These are phyloP conservation scores for Aeoliscus strigatus DNA, from an alignment of 2,797 vertebrate species.

Conservation along the genomic window DNA sequence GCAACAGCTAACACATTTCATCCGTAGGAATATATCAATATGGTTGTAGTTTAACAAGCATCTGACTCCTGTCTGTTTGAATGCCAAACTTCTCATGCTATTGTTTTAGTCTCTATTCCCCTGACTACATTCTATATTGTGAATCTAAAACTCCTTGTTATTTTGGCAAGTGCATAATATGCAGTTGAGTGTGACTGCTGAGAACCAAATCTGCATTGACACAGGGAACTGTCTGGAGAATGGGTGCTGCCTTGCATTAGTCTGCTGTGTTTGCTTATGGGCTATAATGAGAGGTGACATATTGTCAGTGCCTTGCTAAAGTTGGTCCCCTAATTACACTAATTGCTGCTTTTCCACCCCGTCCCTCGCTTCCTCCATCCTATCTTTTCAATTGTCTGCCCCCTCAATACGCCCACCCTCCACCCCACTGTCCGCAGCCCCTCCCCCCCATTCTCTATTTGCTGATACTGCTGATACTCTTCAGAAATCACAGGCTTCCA, in stretches of 20 bases:
- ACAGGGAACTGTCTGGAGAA: conserved; percentile 58
- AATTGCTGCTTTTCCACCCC: conserved; percentile 70
- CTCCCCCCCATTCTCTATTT: conserved; percentile 22
- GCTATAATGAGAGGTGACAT: conserved; percentile 78
- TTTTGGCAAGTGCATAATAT: conserved; percentile 70
- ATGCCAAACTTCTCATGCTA: conserved; percentile 43
- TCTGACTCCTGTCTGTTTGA: conserved; percentile 18
- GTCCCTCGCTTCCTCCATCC: conserved; percentile 18
- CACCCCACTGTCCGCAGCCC: conserved; percentile 12
- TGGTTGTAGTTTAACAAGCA: conserved; percentile 21
- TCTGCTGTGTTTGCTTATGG: conserved; percentile 66
- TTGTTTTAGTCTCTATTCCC: conserved; percentile 44
- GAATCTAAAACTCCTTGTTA: conserved; percentile 54
- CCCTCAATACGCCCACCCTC: conserved; percentile 2
- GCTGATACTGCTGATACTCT: conserved; percentile 46
- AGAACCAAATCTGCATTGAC: conserved; percentile 71
- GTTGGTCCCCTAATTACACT: conserved; percentile 74
- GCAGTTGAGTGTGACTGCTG: conserved; percentile 51
- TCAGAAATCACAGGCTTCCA: conserved; percentile 49
- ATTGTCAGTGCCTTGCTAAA: conserved; percentile 76
- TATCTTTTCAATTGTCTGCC: conserved; percentile 22
- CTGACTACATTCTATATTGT: conserved; percentile 44
- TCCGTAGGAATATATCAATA: conserved; percentile 35
- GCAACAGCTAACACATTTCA: conserved; percentile 35
- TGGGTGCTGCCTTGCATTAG: conserved; percentile 67